These are phyloP conservation scores for Caenorhabditis sp. DNA, from an alignment of 2,888 invertebrate genomes.

Conservation along the genomic window DNA sequence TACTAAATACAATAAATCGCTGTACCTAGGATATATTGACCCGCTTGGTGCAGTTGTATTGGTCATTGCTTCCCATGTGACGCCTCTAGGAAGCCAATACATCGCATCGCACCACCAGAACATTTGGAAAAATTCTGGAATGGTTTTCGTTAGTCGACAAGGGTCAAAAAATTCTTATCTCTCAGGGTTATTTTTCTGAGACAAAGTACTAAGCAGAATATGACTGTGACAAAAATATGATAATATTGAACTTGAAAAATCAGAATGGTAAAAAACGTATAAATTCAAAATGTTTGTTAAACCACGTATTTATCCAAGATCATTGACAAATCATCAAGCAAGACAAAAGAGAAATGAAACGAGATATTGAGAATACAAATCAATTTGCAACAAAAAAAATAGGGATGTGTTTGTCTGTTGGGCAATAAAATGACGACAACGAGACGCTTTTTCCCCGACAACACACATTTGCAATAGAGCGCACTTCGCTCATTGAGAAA, in stretches of 20 bases:
- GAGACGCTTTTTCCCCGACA: not conserved
- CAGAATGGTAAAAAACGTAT: too few relatives aligned
- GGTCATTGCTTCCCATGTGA: conserved; percentile 61
- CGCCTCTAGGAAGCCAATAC: conserved; percentile 65
- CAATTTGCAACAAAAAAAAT: not conserved
- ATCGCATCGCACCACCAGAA: conserved; percentile 52
- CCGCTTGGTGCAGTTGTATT: conserved; percentile 35
- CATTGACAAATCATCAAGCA: not conserved
- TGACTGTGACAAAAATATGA: not conserved
- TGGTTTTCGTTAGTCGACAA: too few relatives aligned
- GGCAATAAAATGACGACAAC: not conserved
- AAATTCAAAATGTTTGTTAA: too few relatives aligned
- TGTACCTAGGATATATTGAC: conserved; percentile 50
- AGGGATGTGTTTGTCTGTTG: not conserved
- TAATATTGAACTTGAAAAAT: too few relatives aligned
- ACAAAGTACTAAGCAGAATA: too few relatives aligned
- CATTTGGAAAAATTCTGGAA: conserved; percentile 10
- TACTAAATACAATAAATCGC: conserved; percentile 55
- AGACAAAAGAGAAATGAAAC: not conserved
- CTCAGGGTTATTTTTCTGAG: too few relatives aligned
- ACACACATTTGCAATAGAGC: conserved; percentile 1
- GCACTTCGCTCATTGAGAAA: not conserved
- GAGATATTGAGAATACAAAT: not conserved
- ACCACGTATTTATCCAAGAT: not conserved
- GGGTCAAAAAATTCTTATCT: too few relatives aligned